Conservation (phyloP, 1,140 invertebrate species). For the Lepidostoma basale region DNA sequence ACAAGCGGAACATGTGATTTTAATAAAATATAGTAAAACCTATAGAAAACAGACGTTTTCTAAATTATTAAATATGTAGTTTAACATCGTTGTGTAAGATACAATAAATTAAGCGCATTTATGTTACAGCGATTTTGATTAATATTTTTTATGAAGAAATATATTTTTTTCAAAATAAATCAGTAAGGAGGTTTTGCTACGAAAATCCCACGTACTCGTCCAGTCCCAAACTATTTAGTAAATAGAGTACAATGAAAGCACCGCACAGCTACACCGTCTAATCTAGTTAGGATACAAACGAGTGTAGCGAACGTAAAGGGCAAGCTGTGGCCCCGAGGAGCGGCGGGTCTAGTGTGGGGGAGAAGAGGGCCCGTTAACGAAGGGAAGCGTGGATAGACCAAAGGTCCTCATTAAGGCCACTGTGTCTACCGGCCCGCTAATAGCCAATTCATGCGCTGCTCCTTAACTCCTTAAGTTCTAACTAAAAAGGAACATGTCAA, state of each 20-base stretch:
- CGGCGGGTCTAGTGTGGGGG: conserved; percentile 35
- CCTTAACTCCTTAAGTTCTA: not conserved
- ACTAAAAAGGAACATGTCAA: too few relatives aligned
- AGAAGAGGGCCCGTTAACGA: conserved; percentile 59
- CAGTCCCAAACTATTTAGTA: conserved; percentile 20
- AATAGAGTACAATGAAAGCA: conserved; percentile 25
- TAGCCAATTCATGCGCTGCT: conserved; percentile 45
- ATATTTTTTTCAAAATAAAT: too few relatives aligned
- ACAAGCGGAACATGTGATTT: too few relatives aligned
- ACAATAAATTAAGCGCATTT: too few relatives aligned
- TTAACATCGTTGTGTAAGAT: too few relatives aligned
- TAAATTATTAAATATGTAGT: too few relatives aligned
- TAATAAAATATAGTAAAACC: too few relatives aligned
- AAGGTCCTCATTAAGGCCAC: conserved; percentile 64
- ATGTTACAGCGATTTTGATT: too few relatives aligned
- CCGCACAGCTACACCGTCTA: conserved; percentile 13
- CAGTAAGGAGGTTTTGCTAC: too few relatives aligned
- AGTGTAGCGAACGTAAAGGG: conserved; percentile 22
- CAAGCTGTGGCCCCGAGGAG: conserved; percentile 30
- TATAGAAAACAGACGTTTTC: too few relatives aligned
- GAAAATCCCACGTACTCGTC: too few relatives aligned
- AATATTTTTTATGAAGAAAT: too few relatives aligned
- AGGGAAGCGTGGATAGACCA: conserved; percentile 59
- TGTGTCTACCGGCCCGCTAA: conserved; percentile 50
- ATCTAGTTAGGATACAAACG: conserved; percentile 25